A percentile compares a stretch with the other conserved stretches of the same genome.
These are phyloP conservation scores for Neogale vison DNA, from an alignment of 2,113 vertebrate genomes.

Conservation along the genomic window DNA sequence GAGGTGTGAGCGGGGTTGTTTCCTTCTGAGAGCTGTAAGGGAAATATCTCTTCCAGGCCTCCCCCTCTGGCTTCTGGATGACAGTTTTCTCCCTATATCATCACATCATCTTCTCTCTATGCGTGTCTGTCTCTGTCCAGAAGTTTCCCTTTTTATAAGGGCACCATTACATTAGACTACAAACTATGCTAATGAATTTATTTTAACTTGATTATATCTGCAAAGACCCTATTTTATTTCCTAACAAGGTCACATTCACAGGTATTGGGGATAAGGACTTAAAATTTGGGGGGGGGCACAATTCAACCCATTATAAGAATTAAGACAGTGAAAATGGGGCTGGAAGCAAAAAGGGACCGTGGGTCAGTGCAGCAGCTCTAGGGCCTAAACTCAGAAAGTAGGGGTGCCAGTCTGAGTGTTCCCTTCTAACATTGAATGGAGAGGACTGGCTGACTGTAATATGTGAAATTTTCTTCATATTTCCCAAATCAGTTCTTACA, in stretches of 20 bases:
- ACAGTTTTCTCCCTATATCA: neutral
- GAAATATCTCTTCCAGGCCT: neutral
- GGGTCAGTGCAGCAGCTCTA: neutral
- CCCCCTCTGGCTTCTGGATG: neutral
- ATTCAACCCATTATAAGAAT: neutral
- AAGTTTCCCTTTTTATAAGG: neutral
- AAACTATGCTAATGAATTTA: neutral
- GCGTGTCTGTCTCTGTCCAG: neutral
- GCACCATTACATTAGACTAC: neutral
- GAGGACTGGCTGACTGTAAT: rapidly evolving
- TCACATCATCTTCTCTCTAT: neutral
- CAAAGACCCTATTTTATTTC: neutral
- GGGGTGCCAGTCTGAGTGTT: neutral
- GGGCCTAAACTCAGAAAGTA: neutral
- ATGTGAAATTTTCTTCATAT: neutral
- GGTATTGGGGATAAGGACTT: neutral
- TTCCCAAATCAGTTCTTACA: neutral
- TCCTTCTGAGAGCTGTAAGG: neutral
- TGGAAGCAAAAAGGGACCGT: neutral
- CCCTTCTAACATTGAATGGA: neutral
- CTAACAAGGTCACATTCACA: neutral
- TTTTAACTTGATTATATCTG: neutral
- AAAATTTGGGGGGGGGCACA: neutral
- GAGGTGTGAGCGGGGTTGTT: neutral
- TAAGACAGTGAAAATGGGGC: neutral